These are phyloP conservation scores for Oxycera nigricornis DNA, from an alignment of 2,888 invertebrate species.

Conservation along the genomic window DNA sequence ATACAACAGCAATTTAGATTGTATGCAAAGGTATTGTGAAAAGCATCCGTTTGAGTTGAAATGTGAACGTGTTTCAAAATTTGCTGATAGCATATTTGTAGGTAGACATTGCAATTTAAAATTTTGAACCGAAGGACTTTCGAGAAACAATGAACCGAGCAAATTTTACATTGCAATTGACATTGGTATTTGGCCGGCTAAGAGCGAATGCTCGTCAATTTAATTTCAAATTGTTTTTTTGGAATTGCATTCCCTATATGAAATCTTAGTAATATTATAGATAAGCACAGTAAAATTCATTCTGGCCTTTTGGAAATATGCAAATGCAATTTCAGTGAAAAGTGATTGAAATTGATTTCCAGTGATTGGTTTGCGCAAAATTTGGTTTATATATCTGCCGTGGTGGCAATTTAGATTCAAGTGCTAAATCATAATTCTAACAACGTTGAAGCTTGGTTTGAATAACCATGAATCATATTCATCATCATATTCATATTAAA, in stretches of 20 bases:
- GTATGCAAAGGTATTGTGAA: background rate
- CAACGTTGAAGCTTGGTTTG: no score
- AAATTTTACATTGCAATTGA: background rate
- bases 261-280: background rate
- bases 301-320: no score
- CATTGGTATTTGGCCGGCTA: background rate
- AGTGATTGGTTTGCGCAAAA: no score
- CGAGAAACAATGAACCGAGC: constrained; percentile 7
- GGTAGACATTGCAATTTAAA: constrained; percentile 39
- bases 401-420: no score
- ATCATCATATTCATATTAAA: no score
- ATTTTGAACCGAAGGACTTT: background rate
- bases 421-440: no score
- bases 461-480: no score
- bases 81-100: constrained; percentile 42
- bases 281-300: no score
- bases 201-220: background rate
- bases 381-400: no score
- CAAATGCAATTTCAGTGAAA: no score
- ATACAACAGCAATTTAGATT: background rate
- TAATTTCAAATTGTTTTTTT: background rate
- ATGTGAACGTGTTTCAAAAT: constrained; percentile 40
- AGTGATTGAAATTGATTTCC: no score
- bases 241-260: background rate
- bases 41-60: background rate